Base-by-base conservation (phyloP, 1,140 invertebrate species). In the Aphaenogaster ashmeadi region DNA sequence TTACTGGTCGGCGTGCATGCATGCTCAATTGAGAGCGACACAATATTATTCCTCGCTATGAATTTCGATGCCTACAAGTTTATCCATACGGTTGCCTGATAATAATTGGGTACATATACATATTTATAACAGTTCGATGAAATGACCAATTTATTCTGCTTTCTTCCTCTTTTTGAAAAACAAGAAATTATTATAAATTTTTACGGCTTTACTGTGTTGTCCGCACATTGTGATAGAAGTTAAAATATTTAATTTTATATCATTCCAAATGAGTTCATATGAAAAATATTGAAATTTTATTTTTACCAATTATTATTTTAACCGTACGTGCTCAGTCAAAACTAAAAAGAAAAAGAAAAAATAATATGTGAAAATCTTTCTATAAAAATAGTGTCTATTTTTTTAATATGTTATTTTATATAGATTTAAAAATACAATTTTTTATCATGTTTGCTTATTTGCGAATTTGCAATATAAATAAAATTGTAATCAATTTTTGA, bases 41-140 rank as follows among this genome's bases (percentile, higher is more conserved):
- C 64, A 69, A 71, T 81, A 81, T 80, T 80, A 80, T 81, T 81
- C 36, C 21, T 81, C 47, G 36, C 36, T 81, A 71, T 69, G 64
- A 80, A 80, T 81, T 71, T 81, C 15, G 36, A 81, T 81, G 60
- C 47, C 47, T 67, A 69, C 47, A 81, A 50, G 13, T 81, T 41
- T 69, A 44, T 56, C 60, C 33, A 33, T 77, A 33, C 5, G 66
- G 44, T 52, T 21, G 78, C 15, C 7, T n/a, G 44, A 80, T 78
- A 78, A 69, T 80, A 80, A 80, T 54, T 50, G 13, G n/a, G 69
- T 54, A 38, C n/a, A n/a, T 2, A 67, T 41, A 38, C n/a, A 41
- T 69, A 41, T 21, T n/a, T 52, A 60, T 60, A 60, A 75, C n/a
- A 66, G 9, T 13, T 79, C 1, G 15, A 21, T n/a, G 56, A 62